Evolutionary conservation across 2,888 invertebrate genomes (phyloP).

Genomic region (Drosophila melanocephala): DNA sequence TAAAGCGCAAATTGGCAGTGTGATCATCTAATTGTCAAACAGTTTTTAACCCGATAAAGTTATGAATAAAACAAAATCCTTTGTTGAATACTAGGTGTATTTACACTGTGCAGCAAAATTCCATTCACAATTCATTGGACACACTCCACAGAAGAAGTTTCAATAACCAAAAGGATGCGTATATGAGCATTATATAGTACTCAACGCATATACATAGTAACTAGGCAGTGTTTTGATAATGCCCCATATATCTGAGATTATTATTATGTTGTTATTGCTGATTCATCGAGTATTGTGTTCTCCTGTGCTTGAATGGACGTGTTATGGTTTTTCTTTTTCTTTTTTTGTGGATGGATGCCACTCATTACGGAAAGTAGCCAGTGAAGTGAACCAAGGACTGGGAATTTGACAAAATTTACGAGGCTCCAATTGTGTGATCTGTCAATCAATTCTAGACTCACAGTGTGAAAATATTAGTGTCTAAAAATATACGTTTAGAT

Average conservation of each 20-base stretch:
- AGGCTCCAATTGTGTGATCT: constrained; percentile 9
- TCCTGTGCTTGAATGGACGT: constrained; percentile 42
- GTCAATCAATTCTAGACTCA: constrained; percentile 19
- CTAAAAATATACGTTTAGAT: constrained; percentile 68
- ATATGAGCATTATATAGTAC: constrained; percentile 10
- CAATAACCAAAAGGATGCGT: constrained; percentile 7
- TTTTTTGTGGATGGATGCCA: constrained; percentile 4
- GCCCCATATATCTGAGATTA: constrained; percentile 23
- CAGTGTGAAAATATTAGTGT: constrained; percentile 48
- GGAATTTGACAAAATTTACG: constrained; percentile 1
- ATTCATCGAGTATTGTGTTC: not conserved
- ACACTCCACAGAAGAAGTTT: constrained; percentile 1
- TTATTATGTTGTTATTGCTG: constrained; percentile 4
- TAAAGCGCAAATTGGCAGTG: constrained; percentile 45
- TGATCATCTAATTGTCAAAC: constrained; percentile 21
- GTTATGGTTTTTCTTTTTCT: constrained; percentile 6
- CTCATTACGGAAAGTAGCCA: not conserved
- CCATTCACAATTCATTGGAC: constrained; percentile 12
- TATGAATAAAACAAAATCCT: not conserved
- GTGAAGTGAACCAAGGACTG: not conserved
- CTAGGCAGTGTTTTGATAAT: constrained; percentile 43
- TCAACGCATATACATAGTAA: constrained; percentile 15
- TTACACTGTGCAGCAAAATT: constrained; percentile 32
- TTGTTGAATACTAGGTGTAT: constrained; percentile 26
- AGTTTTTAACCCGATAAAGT: not conserved